phyloP scores from a whole-genome alignment of 2,113 vertebrate species.

The Meleagris gallopavo region DNA sequence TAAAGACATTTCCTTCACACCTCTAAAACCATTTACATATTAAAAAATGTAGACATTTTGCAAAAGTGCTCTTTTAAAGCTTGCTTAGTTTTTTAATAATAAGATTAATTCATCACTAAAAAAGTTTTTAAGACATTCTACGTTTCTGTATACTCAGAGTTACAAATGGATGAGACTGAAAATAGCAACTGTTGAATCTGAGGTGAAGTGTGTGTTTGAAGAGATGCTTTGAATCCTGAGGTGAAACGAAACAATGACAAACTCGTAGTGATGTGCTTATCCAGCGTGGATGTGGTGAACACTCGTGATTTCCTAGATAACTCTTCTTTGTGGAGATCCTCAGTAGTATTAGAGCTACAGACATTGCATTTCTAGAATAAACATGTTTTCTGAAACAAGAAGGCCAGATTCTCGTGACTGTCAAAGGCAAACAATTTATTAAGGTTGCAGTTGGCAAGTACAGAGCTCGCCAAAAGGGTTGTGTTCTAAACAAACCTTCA shows the following conservation, averaged over 20 bases:
- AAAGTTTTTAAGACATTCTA: not conserved
- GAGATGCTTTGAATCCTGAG: not conserved
- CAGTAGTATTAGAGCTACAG: not conserved
- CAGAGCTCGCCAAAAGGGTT: not conserved
- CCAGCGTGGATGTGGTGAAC: not conserved
- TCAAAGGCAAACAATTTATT: not conserved
- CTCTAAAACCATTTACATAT: conserved; percentile 59
- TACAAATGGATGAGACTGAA: not conserved
- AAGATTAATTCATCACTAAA: not conserved
- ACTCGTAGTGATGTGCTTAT: not conserved
- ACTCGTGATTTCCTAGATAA: conserved; percentile 13
- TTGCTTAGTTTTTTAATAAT: not conserved
- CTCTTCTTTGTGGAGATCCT: not conserved
- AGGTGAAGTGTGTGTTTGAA: not conserved
- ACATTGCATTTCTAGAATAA: not conserved
- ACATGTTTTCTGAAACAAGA: not conserved
- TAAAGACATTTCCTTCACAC: conserved; percentile 61
- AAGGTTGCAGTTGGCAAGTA: not conserved
- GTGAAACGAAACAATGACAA: not conserved
- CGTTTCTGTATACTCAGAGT: not conserved
- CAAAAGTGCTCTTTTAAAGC: not conserved
- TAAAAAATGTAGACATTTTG: conserved; percentile 20
- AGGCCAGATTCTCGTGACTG: conserved; percentile 36
- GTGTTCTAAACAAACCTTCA: conserved; percentile 31
- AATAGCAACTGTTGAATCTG: not conserved